phyloP scores from a whole-genome alignment of 2,888 invertebrate species.

The Listrodromus nycthemerus region DNA sequence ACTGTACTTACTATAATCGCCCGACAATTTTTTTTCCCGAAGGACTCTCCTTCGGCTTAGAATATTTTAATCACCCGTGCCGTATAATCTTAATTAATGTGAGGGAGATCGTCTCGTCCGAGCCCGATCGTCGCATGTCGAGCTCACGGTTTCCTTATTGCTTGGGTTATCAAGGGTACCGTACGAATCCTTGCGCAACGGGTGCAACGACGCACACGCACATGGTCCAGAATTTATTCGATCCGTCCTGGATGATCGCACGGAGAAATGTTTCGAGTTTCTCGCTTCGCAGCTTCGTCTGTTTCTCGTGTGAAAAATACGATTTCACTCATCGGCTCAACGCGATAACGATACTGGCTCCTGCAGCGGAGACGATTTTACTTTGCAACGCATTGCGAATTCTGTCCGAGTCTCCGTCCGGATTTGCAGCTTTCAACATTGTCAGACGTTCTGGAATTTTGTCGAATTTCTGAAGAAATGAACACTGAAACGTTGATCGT shows the following conservation, averaged over 20 bases:
- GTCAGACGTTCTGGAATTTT: neutral
- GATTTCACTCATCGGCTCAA: too few species aligned
- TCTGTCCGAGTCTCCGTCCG: neutral
- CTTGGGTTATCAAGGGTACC: neutral
- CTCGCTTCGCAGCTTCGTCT: neutral
- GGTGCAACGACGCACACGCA: neutral
- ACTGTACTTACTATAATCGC: neutral
- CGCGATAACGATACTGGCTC: conserved; percentile 30
- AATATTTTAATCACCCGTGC: conserved; percentile 52
- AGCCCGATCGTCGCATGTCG: neutral
- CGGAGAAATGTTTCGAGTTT: neutral
- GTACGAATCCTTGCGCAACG: neutral
- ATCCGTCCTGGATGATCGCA: neutral
- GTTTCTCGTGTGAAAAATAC: neutral
- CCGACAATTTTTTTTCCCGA: conserved; percentile 31
- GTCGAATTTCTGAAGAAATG: too few species aligned
- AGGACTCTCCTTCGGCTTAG: conserved; percentile 43
- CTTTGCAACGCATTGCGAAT: neutral
- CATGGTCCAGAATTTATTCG: neutral
- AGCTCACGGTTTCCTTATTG: conserved; percentile 32
- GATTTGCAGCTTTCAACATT: neutral
- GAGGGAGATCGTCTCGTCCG: conserved; percentile 5
- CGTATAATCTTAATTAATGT: conserved; percentile 56
- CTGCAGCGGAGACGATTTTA: too few species aligned
- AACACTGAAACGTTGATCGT: too few species aligned